phyloP scores from a whole-genome alignment of 2,888 invertebrate species.

The Xylocampa areola region DNA sequence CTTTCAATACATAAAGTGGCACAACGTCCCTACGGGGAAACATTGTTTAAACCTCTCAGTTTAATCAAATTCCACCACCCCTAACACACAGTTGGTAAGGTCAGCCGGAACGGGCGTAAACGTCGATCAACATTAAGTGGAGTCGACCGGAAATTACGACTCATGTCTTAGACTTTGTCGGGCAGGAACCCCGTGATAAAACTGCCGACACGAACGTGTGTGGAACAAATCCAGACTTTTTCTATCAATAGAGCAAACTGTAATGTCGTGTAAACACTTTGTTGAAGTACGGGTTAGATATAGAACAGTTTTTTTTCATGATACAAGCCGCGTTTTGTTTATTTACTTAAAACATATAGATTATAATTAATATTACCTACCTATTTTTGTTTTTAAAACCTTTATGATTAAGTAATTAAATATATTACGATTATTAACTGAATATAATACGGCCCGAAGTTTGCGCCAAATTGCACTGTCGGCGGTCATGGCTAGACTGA shows the following conservation, averaged over 20 bases:
- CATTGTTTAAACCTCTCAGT: constrained; percentile 32
- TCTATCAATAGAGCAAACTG: constrained; percentile 12
- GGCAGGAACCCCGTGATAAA: constrained; percentile 45
- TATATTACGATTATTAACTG: no score
- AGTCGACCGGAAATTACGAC: constrained; percentile 67
- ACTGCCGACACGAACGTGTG: constrained; percentile 36
- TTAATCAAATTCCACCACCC: constrained; percentile 34
- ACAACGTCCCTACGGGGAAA: constrained; percentile 7
- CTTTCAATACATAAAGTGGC: no score
- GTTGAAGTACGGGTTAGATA: constrained; percentile 1
- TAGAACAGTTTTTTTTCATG: not conserved
- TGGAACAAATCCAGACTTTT: constrained; percentile 39
- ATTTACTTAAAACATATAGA: no score
- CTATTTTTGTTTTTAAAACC: no score
- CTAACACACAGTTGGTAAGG: constrained; percentile 36
- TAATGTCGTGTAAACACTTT: constrained; percentile 31
- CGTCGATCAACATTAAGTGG: constrained; percentile 65
- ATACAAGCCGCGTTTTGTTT: no score
- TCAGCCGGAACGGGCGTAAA: constrained; percentile 34
- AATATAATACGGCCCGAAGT: no score
- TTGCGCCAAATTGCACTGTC: no score
- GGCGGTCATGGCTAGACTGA: no score
- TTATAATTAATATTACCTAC: no score
- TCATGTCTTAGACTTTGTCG: constrained; percentile 55
- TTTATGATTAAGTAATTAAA: no score